Evolutionary conservation across 2,113 vertebrate genomes (phyloP).

Genomic region (Phyllostomus hastatus): DNA sequence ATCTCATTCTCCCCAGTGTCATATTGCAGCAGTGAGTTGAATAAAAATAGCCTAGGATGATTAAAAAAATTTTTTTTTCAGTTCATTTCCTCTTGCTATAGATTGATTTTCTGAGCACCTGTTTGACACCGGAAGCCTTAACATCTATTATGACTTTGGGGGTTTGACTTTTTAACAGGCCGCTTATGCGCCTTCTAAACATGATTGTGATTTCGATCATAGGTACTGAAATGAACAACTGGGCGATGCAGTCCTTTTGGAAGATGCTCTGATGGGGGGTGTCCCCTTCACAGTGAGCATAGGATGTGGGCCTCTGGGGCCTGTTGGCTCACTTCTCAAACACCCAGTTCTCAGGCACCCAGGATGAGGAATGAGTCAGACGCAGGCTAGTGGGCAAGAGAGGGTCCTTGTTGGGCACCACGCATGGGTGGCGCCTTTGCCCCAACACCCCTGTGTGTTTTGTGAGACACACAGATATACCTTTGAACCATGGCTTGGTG

Average conservation of each 20-base stretch:
- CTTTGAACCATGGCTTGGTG: background rate
- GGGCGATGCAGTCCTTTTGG: background rate
- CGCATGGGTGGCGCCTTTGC: rapidly evolving
- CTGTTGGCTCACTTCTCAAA: background rate
- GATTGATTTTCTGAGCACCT: conserved; percentile 32
- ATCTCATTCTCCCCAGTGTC: background rate
- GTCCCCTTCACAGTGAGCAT: background rate
- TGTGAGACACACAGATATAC: background rate
- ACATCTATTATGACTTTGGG: background rate
- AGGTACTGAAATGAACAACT: background rate
- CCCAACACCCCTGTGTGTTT: background rate
- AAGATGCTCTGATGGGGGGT: background rate
- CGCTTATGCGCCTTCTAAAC: background rate
- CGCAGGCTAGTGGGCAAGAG: background rate
- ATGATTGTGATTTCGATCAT: background rate
- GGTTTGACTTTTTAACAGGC: background rate
- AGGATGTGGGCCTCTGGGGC: background rate
- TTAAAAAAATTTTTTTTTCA: background rate
- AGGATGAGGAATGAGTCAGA: background rate
- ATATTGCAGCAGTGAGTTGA: background rate
- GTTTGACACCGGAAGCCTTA: background rate
- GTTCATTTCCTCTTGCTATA: conserved; percentile 25
- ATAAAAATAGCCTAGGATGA: background rate
- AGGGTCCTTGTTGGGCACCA: background rate
- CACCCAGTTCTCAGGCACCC: background rate